Base-by-base conservation (phyloP, 2,888 invertebrate genomes). In the Hemistola chrysoprasaria region DNA sequence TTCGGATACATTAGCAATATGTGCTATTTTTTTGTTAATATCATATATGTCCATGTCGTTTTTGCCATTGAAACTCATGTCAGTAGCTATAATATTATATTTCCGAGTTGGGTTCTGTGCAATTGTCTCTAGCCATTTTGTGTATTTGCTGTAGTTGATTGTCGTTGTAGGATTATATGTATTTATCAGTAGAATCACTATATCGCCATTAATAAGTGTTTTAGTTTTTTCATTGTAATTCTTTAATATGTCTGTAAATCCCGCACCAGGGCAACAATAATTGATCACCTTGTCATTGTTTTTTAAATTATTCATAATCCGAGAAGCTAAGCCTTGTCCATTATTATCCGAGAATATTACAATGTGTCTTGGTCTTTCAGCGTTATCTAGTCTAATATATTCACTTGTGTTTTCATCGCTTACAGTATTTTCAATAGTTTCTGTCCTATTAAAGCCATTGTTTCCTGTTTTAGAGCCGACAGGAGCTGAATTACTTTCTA, bases 241-340 rank as follows among this genome's bases (percentile, higher is more conserved):
- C 10, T 30, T 9, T 9, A 30, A 22, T 5, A 30, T 22, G 6
- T 30, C 22, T 6, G 6, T 2, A 4, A 4, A 21, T 3, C 2
- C n/a, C 3, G 30, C 30, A 2, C 30, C 30, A 22, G 30, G 22
- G 2, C 10, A 7, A 22, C 30, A 30, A n/a, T 22, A 30, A 9
- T 30, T 30, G 1, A 22, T 20, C 8, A 29, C 11, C 1, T 1
- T 28, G 8, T n/a, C 8, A 6, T 20, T 20, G 8, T 29, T 6
- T 2, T 20, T 9, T 29, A 29, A 20, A 4, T 29, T 6, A 5
- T 30, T 21, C 1, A 2, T 2, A 9, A 30, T 22, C 3, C 7
- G 2, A 9, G 22, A 5, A 7, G 9, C 30, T 7, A 30, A 5
- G 1, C 21, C 30, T 22, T 5, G 8, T 10, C 30, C 30, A 10